Conservation (phyloP, 2,113 vertebrate genomes). For the Falcunculus frontatus region DNA sequence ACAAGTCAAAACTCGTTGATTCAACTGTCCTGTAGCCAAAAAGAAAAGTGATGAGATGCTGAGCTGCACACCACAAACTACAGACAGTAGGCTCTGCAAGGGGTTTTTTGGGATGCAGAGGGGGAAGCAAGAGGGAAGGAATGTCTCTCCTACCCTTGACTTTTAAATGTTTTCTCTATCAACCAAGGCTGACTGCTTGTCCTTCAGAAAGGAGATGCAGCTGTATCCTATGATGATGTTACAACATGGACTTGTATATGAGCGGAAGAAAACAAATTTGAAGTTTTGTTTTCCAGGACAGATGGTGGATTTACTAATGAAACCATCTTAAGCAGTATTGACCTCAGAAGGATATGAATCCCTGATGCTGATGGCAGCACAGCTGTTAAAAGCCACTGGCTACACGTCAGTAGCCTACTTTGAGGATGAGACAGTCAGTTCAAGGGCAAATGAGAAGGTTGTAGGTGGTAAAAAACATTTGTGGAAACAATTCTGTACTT, state of each 20-base stretch:
- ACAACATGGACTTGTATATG: not conserved
- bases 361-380: not conserved
- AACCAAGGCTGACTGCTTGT: not conserved
- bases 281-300: not conserved
- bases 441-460: not conserved
- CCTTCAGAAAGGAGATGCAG: not conserved
- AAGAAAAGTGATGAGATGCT: not conserved
- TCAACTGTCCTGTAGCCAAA: conserved; percentile 82
- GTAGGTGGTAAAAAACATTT: not conserved
- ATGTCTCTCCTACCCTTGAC: not conserved
- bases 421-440: not conserved
- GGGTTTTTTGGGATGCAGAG: not conserved
- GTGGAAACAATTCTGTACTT: not conserved
- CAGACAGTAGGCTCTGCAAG: not conserved
- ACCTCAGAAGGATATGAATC: not conserved
- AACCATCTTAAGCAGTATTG: not conserved
- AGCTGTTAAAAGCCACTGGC: not conserved
- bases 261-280: not conserved
- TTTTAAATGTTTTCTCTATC: not conserved
- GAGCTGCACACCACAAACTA: not conserved
- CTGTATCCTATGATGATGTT: not conserved
- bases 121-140: not conserved
- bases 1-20: conserved; percentile 82
- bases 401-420: not conserved
- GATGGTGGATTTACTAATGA: conserved; percentile 2